Conservation (phyloP, 2,113 vertebrate species). For the Heterotis niloticus region DNA sequence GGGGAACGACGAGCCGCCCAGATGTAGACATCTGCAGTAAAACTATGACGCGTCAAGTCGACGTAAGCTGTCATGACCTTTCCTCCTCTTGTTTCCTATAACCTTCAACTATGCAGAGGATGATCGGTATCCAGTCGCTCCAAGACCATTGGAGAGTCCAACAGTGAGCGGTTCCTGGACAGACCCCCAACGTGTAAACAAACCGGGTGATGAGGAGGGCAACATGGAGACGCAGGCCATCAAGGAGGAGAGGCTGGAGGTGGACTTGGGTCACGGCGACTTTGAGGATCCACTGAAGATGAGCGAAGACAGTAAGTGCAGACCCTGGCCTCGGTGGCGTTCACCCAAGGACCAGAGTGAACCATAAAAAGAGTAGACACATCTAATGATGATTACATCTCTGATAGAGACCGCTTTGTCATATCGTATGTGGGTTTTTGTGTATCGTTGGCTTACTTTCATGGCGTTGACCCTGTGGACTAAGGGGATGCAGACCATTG, state of each 20-base stretch:
- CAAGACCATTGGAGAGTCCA: background rate
- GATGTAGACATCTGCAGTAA: background rate
- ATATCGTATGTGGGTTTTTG: too few species aligned
- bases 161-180: background rate
- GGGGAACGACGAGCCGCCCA: background rate
- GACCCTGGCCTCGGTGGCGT: too few species aligned
- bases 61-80: background rate
- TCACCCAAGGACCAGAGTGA: too few species aligned
- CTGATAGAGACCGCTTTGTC: too few species aligned
- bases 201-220: background rate
- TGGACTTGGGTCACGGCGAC: constrained; percentile 9
- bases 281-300: background rate
- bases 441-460: too few species aligned
- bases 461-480: too few species aligned
- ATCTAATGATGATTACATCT: too few species aligned
- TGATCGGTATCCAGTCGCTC: background rate
- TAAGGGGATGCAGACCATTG: too few species aligned
- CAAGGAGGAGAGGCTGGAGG: constrained; percentile 25
- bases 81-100: background rate
- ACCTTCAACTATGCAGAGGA: background rate
- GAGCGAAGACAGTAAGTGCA: constrained; percentile 10
- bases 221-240: constrained; percentile 4
- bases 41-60: background rate
- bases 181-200: background rate
- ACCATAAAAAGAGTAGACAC: too few species aligned